Conservation (phyloP, 2,113 vertebrate genomes). For the Xiphias gladius region DNA sequence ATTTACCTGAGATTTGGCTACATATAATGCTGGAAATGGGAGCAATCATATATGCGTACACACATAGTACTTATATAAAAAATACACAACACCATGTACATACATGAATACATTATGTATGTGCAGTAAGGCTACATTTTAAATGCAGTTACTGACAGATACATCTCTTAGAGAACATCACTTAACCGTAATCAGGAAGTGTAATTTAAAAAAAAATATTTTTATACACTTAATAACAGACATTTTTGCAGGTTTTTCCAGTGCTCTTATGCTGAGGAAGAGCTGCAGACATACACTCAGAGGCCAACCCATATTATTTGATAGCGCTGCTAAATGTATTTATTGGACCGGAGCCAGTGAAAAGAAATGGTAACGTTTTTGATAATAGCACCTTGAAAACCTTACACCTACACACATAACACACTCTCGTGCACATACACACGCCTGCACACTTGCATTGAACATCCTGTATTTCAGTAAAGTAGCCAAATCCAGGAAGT, state of each 20-base stretch:
- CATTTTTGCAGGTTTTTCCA: constrained; percentile 52
- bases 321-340: constrained; percentile 75
- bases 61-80: constrained; percentile 7
- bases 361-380: constrained; percentile 56
- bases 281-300: constrained; percentile 58
- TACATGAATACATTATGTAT: constrained; percentile 2
- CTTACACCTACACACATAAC: constrained; percentile 17
- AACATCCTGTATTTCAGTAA: constrained; percentile 45
- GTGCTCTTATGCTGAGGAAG: constrained; percentile 40
- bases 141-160: constrained; percentile 45
- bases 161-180: constrained; percentile 24
- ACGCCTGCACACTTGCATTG: neutral
- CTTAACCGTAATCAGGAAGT: constrained; percentile 54
- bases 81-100: constrained; percentile 7
- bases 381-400: constrained; percentile 67
- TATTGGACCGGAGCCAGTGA: constrained; percentile 71
- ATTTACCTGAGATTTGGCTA: constrained; percentile 53
- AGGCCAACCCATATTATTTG: constrained; percentile 49
- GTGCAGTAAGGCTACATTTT: constrained; percentile 28
- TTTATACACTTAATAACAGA: constrained; percentile 51
- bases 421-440: neutral
- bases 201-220: constrained; percentile 38
- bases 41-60: constrained; percentile 34
- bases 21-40: constrained; percentile 14
- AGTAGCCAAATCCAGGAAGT: constrained; percentile 64